A percentile compares a stretch with the other conserved stretches of the same genome.
Evolutionary conservation across 1,140 invertebrate genomes (phyloP).

Genomic region (Neomicropteryx cornuta): DNA sequence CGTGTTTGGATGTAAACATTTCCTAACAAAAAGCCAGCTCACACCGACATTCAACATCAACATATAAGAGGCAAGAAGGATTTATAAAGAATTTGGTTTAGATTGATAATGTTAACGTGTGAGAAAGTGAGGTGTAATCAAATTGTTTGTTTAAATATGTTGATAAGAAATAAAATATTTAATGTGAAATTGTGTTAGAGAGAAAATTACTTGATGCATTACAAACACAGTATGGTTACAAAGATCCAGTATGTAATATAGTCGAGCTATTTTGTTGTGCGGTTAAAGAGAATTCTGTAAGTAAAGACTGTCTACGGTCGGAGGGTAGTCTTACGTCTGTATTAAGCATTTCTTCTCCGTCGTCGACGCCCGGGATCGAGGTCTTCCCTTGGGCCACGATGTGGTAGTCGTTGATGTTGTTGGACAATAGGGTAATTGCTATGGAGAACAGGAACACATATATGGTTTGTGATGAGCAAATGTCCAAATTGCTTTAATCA

Average conservation of each 20-base stretch:
- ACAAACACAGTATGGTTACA: background rate
- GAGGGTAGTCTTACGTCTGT: slow-evolving; percentile 70
- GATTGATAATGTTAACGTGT: no score
- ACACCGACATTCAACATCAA: no score
- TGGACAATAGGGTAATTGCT: slow-evolving; percentile 47
- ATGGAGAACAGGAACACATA: slow-evolving; percentile 22
- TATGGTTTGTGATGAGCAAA: no score
- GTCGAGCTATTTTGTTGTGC: no score
- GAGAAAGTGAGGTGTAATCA: slow-evolving; percentile 15
- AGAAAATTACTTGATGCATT: background rate
- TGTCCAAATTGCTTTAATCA: no score
- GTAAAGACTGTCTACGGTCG: background rate
- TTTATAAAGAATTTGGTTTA: no score
- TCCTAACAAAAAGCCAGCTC: no score
- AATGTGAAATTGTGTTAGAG: slow-evolving; percentile 24
- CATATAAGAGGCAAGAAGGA: no score
- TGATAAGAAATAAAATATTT: slow-evolving; percentile 11
- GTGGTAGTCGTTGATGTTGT: slow-evolving; percentile 81
- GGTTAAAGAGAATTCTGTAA: no score
- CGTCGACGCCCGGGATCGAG: slow-evolving; percentile 89
- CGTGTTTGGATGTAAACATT: no score
- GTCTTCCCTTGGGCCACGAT: slow-evolving; percentile 96
- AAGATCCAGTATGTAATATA: no score
- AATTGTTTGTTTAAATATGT: slow-evolving; percentile 14
- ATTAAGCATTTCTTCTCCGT: slow-evolving; percentile 85